Conservation (phyloP, 2,113 vertebrate species). For the Caracal caracal region DNA sequence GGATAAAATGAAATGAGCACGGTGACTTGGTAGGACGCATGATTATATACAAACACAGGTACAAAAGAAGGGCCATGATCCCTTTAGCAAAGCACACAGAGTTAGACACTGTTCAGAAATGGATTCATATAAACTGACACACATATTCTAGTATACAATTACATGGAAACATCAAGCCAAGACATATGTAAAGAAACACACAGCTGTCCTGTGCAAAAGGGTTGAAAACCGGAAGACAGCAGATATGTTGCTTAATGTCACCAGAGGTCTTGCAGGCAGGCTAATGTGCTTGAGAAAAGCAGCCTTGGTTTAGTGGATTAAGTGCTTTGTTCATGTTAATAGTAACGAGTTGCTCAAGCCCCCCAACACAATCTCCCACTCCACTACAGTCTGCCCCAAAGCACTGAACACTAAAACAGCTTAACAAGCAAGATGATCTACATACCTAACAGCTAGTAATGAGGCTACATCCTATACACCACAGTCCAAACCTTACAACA, state of each 20-base stretch:
- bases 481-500: not conserved
- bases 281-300: not conserved
- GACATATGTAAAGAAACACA: not conserved
- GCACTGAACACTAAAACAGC: not conserved
- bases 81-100: not conserved
- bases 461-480: not conserved
- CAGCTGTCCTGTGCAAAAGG: not conserved
- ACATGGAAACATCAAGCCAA: not conserved
- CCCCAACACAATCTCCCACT: not conserved
- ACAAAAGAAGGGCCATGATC: not conserved
- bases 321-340: not conserved
- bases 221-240: not conserved
- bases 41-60: not conserved
- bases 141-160: not conserved
- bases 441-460: not conserved
- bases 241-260: not conserved
- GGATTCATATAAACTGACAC: not conserved
- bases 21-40: not conserved
- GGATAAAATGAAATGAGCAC: not conserved
- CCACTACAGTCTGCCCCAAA: not conserved
- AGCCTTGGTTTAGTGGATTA: not conserved
- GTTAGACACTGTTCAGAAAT: slow-evolving; percentile 18
- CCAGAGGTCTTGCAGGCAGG: not conserved
- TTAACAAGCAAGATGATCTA: not conserved
- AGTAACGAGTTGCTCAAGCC: not conserved